These are phyloP conservation scores for Eleginops maclovinus DNA, from an alignment of 2,113 vertebrate species.

Conservation along the genomic window DNA sequence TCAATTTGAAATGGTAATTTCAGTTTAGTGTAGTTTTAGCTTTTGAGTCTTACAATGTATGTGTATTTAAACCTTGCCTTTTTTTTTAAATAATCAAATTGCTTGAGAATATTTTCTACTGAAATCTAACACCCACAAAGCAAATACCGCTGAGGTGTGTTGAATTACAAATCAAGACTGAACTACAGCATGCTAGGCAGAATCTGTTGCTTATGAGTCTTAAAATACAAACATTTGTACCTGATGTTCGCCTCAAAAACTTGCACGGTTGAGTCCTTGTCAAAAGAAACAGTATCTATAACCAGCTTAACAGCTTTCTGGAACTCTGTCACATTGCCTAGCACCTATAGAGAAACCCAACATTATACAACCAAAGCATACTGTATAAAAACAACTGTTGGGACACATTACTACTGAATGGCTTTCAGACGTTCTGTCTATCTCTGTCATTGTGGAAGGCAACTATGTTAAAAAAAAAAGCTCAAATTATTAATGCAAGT, in stretches of 20 bases:
- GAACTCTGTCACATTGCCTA: conserved; percentile 97
- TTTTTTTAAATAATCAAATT: too few relatives aligned
- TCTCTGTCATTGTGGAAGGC: not conserved
- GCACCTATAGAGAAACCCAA: conserved; percentile 84
- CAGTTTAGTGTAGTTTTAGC: too few relatives aligned
- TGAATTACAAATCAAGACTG: too few relatives aligned
- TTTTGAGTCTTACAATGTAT: too few relatives aligned
- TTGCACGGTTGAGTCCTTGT: conserved; percentile 98
- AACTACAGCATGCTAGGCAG: not conserved
- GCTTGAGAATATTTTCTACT: too few relatives aligned
- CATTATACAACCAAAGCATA: conserved; percentile 1
- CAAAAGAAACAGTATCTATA: conserved; percentile 97
- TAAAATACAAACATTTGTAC: conserved; percentile 72
- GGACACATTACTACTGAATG: not conserved
- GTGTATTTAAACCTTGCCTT: too few relatives aligned
- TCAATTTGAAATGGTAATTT: too few relatives aligned
- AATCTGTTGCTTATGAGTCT: not conserved
- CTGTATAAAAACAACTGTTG: not conserved
- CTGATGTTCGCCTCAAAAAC: conserved; percentile 99
- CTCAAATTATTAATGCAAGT: not conserved
- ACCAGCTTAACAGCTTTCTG: conserved; percentile 96
- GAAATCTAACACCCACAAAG: too few relatives aligned
- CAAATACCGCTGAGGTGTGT: too few relatives aligned
- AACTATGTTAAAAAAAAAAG: not conserved
- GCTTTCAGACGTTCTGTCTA: not conserved